Evolutionary conservation across 37 sponge, comb jelly and placozoan species (phyloP).

Genomic region (Dysidea cf. avara): DNA sequence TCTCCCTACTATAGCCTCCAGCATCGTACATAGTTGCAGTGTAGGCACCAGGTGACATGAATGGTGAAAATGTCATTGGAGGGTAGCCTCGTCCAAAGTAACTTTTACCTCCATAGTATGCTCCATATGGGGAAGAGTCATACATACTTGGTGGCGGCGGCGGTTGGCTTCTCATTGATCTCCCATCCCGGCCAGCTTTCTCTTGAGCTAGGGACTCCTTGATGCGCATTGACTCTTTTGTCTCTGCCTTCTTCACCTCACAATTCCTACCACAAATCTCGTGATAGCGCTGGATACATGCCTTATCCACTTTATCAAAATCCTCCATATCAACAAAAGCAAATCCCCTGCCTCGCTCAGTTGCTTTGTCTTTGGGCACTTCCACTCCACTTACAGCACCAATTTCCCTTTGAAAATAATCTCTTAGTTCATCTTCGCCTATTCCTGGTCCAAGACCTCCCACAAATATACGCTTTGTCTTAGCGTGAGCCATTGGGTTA

Average conservation of each 20-base stretch:
- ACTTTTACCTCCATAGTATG: no score
- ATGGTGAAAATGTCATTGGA: no score
- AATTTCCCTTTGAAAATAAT: not conserved
- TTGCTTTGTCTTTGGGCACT: conserved; percentile 47
- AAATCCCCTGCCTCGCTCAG: conserved; percentile 54
- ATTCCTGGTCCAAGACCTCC: conserved; percentile 16
- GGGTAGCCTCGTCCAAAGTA: no score
- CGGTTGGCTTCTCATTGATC: no score
- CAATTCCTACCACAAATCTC: conserved; percentile 51
- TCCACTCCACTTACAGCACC: conserved; percentile 19
- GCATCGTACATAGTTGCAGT: no score
- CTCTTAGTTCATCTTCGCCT: no score
- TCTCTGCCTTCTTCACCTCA: conserved; percentile 68
- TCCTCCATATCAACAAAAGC: conserved; percentile 51
- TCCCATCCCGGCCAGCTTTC: no score
- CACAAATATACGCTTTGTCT: conserved; percentile 4
- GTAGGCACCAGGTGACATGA: no score
- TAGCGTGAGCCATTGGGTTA: not conserved
- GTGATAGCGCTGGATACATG: conserved; percentile 19
- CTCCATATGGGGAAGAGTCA: no score
- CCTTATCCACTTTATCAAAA: conserved; percentile 36
- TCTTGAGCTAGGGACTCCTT: not conserved
- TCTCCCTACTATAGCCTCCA: no score
- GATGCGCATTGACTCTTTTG: conserved; percentile 41
- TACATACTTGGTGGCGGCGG: no score